Evolutionary conservation across 2,888 invertebrate species (phyloP), one percentile per base, ranked within the genome.

Genomic region (Morinoia aosen): DNA sequence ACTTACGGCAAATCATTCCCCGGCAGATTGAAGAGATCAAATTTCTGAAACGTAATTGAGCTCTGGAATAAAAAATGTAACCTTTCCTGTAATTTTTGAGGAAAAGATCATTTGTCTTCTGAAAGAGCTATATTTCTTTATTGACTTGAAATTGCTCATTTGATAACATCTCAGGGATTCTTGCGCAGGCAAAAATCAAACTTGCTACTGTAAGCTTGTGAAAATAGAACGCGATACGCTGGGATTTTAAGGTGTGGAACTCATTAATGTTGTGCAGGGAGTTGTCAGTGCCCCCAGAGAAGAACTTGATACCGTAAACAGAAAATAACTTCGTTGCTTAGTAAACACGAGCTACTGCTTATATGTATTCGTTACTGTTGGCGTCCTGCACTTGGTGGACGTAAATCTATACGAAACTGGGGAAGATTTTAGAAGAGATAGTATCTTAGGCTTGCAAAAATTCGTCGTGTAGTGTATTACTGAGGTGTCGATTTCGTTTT

Each of bases 401-500:
- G 76, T 33, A 76, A 76, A 33, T 76, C 76, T 33, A 76, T 76
- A 76, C 76, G 25, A 33, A 76, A 33, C 76, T 76, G 7, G 33
- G 0, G 25, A 33, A 76, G 76, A 76, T 76, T 76, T 76, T 33
- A 33, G 2, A 16, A 2, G 76, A 33, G 76, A 76, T 76, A 76
- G 33, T 33, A 76, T 33, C 25, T 33, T 76, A 76, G 76, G 76
- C 48, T 90, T 90, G 48, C 90, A 19, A 39, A 90, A 90, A 90
- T 90, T 90, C 90, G 14, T 16, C 48, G 90, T 90, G 19, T 40
- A 40, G 39, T 90, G 12, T 90, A 90, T 39, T 90, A 14, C 39
- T 48, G 90, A 48, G 90, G 90, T 90, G 90, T 90, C 90, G 48
- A 90, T 90, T 90, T 90, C 90, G 90, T 90, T 48, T 48, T 48